Conservation (phyloP, 2,113 vertebrate species). For the Odocoileus hemionus region DNA sequence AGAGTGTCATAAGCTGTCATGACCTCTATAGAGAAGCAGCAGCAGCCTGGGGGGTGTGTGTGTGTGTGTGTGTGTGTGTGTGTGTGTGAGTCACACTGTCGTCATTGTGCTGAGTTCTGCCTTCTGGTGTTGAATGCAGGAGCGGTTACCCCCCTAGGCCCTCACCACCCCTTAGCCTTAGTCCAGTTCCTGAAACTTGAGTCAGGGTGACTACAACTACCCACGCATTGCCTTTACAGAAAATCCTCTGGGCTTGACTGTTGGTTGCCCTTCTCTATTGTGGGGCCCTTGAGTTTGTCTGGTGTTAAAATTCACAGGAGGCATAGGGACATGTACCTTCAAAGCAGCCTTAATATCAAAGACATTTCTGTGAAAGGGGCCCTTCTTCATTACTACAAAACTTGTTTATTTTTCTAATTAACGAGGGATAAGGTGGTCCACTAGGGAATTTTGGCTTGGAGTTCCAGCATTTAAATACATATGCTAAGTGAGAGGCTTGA, state of each 20-base stretch:
- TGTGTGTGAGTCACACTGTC: background rate
- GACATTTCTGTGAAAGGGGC: background rate
- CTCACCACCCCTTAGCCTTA: background rate
- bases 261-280: background rate
- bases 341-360: background rate
- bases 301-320: background rate
- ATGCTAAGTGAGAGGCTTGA: background rate
- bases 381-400: background rate
- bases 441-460: background rate
- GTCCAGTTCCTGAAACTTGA: background rate
- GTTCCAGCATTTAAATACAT: constrained; percentile 33
- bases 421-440: constrained; percentile 1
- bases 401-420: constrained; percentile 39
- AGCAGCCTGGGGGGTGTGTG: background rate
- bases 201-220: background rate
- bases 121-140: background rate
- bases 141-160: background rate
- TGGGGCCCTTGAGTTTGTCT: background rate
- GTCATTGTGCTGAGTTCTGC: background rate
- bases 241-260: background rate
- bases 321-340: background rate
- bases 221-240: background rate
- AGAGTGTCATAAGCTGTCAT: background rate
- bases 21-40: background rate
- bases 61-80: background rate